A percentile compares a stretch with the other conserved stretches of the same genome.
Conservation (phyloP, 2,888 invertebrate species). For the Epinotia nisella region DNA sequence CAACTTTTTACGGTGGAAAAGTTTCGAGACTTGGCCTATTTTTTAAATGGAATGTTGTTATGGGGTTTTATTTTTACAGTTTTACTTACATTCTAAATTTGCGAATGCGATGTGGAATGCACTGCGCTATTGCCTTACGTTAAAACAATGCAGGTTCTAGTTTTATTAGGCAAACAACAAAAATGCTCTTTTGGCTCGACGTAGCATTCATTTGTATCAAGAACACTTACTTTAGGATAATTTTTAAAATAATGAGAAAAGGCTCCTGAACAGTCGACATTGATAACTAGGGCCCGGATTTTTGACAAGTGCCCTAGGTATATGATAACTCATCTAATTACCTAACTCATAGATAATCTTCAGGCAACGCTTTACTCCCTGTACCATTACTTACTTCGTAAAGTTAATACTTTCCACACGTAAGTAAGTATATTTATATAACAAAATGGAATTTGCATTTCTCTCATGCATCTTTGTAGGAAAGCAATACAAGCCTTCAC, state of each 20-base stretch:
- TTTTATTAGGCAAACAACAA: not conserved
- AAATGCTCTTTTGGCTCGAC: not conserved
- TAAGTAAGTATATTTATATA: constrained; percentile 13
- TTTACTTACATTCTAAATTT: not conserved
- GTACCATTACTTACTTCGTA: not conserved
- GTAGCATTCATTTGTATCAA: not conserved
- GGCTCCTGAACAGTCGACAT: no score
- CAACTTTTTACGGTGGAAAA: no score
- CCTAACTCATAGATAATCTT: no score
- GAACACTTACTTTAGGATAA: not conserved
- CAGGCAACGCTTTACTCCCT: no score
- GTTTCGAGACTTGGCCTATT: no score
- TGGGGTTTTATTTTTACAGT: not conserved
- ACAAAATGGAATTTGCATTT: constrained; percentile 39
- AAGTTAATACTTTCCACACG: not conserved
- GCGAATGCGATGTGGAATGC: not conserved
- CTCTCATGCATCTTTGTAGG: constrained; percentile 35
- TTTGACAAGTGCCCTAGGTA: no score
- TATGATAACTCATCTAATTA: no score
- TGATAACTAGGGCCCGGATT: no score
- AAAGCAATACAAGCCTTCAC: constrained; percentile 50
- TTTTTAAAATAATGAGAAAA: no score
- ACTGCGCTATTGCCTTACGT: not conserved
- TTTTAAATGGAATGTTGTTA: no score
- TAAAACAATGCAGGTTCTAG: not conserved